Conservation (phyloP, 2,888 invertebrate species). For the Agrypnus murinus region DNA sequence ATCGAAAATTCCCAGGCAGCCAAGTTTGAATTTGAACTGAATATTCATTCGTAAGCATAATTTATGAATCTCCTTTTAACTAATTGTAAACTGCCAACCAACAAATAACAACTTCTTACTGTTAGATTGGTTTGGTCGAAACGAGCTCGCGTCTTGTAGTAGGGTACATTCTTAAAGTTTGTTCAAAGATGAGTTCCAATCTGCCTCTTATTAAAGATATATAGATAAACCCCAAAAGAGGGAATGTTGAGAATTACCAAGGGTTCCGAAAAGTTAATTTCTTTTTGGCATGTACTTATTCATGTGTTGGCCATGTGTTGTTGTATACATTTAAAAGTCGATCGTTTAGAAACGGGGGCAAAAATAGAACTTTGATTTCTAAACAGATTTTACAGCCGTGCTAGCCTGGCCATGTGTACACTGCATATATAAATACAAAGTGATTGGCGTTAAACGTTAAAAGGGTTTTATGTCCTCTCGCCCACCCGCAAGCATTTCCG, state of each 20-base stretch:
- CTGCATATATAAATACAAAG: constrained; percentile 42
- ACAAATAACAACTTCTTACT: constrained; percentile 36
- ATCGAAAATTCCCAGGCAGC: constrained; percentile 54
- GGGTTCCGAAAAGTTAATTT: constrained; percentile 13
- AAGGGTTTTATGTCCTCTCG: constrained; percentile 46
- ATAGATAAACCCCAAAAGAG: constrained; percentile 14
- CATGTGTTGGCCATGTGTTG: constrained; percentile 45
- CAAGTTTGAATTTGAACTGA: constrained; percentile 54
- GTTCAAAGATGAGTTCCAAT: too few species aligned
- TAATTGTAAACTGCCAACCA: constrained; percentile 45
- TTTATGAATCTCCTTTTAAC: constrained; percentile 51
- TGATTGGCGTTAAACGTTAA: constrained; percentile 54
- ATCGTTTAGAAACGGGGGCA: constrained; percentile 49
- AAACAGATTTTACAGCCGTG: constrained; percentile 56
- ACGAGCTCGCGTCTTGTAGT: too few species aligned
- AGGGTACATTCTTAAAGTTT: too few species aligned
- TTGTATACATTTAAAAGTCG: constrained; percentile 34
- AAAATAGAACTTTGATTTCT: constrained; percentile 55
- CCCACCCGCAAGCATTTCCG: constrained; percentile 46
- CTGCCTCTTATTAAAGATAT: too few species aligned
- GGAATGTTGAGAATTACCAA: too few species aligned
- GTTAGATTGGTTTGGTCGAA: constrained; percentile 30
- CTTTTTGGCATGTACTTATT: constrained; percentile 22
- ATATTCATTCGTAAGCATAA: constrained; percentile 58
- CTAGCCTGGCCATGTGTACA: constrained; percentile 48